Conservation (phyloP, 2,113 vertebrate genomes). For the Nothoprocta perdicaria region DNA sequence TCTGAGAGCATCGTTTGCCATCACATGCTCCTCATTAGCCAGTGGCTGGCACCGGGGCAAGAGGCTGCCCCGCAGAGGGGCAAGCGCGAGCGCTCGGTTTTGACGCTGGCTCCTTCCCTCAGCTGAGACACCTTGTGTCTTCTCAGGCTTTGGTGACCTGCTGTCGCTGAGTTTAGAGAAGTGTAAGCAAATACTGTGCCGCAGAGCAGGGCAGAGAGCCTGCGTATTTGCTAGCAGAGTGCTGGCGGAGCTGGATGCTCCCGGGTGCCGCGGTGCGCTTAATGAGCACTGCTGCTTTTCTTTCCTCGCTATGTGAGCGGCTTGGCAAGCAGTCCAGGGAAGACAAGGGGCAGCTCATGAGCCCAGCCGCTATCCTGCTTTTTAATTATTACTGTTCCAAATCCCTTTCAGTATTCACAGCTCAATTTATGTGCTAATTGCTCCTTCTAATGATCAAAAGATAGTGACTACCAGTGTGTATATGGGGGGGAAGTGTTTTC, state of each 20-base stretch:
- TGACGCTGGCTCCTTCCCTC: neutral
- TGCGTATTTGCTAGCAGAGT: rapidly evolving
- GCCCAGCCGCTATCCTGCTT: neutral
- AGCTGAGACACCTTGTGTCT: neutral
- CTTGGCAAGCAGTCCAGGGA: slow-evolving; percentile 1
- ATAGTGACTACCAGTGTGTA: neutral
- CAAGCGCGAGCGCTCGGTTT: neutral
- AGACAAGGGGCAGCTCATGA: neutral
- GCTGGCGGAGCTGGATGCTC: neutral
- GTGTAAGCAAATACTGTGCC: neutral
- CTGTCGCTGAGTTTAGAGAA: neutral
- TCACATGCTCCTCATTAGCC: slow-evolving; percentile 4
- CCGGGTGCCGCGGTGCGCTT: neutral
- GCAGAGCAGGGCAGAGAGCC: neutral
- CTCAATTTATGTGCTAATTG: slow-evolving; percentile 63
- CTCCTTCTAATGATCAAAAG: slow-evolving; percentile 52
- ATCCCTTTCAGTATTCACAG: slow-evolving; percentile 63
- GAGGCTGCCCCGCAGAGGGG: rapidly evolving
- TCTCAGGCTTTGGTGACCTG: neutral
- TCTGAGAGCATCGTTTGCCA: neutral
- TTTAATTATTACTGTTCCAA: slow-evolving; percentile 62
- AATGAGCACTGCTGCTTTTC: neutral
- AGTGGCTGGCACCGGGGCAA: neutral
- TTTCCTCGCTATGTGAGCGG: neutral
- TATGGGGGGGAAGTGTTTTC: neutral